Base-by-base conservation (phyloP, 2,797 vertebrate species). In the Garrulus glandarius region DNA sequence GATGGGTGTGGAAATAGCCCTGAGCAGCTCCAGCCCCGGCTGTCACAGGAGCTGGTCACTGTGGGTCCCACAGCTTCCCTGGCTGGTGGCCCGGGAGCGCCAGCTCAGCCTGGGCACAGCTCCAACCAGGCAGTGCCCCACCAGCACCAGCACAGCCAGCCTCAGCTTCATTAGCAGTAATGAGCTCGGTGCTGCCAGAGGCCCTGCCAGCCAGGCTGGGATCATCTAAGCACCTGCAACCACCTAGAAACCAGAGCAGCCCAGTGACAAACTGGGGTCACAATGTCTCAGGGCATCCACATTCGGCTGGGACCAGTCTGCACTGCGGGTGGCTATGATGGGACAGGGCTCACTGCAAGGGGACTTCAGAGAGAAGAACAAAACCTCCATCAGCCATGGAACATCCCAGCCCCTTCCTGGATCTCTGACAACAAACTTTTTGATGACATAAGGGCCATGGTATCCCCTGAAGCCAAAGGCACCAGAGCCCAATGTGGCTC, bases 301-400 rank as follows among this genome's bases (percentile, higher is more conserved):
- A 4, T 71, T 22, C 17, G 4, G 34, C 47, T 41, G 39, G 72
- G 83, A 72, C 63, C 64, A 29, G 61, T 11, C 69, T 85, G 75
- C n/a, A 15, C n/a, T 11, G 3, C 0, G 0, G 74, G 60, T n/a
- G 44, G 47, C n/a, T 4, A 1, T 13, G 64, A 27, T 15, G 61
- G 50, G 57, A 86, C 75, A 81, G 63, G 34, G 57, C 59, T 30
- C 63, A 57, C 76, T 17, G 26, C 72, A 67, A 30, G 81, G 29
- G 39, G 44, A 82, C 44, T 91, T 23, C 3, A 3, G 87, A 53
- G 65, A 57, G 30, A 74, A 67, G 17, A 83, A 21, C 50, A 61
- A 87, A 89, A 46, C 53, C 61, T 27, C 67, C 52, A 63, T 84
- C 49, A 53, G 59, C 30, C 43, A 7, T 2, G 29, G 49, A 79